Conservation (phyloP, 2,888 invertebrate species). For the Synergus umbraculus region DNA sequence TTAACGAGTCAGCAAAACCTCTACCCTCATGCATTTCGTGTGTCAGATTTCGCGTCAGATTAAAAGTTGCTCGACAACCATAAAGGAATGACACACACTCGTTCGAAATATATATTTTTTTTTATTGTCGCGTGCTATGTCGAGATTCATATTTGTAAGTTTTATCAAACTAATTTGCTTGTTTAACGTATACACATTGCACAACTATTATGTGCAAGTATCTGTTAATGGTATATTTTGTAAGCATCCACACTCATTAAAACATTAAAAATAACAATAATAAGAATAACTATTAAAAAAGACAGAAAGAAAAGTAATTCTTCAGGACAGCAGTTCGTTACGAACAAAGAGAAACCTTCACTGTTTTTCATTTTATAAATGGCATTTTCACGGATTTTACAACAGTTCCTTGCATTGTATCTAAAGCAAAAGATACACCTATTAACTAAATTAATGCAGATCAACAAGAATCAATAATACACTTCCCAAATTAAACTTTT, state of each 20-base stretch:
- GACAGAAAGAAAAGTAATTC: not conserved
- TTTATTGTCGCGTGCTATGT: not conserved
- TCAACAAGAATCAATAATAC: not conserved
- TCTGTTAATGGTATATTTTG: not conserved
- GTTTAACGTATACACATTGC: not conserved
- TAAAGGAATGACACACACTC: not conserved
- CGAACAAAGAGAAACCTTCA: not conserved
- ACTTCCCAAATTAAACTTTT: not conserved
- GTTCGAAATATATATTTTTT: not conserved
- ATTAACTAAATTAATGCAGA: not conserved
- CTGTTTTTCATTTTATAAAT: no score
- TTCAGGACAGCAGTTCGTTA: not conserved
- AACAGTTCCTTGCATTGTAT: not conserved
- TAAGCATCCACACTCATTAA: not conserved
- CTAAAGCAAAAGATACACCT: no score
- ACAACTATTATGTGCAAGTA: not conserved
- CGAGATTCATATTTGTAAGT: not conserved
- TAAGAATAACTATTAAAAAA: not conserved
- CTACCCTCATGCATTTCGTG: slow-evolving; percentile 4
- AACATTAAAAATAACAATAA: not conserved
- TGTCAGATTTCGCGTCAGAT: not conserved
- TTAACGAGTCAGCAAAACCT: not conserved
- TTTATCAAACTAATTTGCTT: not conserved
- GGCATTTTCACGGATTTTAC: not conserved
- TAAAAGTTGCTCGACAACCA: not conserved